A percentile compares a stretch with the other conserved stretches of the same genome.
These are phyloP conservation scores for Struthidea cinerea DNA, from an alignment of 2,113 vertebrate species.

Conservation along the genomic window DNA sequence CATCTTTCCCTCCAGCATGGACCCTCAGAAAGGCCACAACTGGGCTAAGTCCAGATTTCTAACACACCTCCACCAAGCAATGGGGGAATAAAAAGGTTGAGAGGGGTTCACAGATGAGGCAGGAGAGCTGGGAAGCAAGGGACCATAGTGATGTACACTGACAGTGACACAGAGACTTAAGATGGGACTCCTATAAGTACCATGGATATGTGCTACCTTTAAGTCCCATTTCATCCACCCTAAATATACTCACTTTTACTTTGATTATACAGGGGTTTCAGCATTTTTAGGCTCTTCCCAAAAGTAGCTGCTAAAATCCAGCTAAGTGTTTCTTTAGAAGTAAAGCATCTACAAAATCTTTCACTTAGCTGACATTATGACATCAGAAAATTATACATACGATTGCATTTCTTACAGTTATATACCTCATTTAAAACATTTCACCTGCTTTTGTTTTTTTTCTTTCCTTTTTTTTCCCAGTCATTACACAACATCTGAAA, in stretches of 20 bases:
- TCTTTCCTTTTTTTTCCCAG: background rate
- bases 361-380: background rate
- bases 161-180: background rate
- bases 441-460: background rate
- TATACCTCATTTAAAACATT: background rate
- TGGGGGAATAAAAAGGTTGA: background rate
- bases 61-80: background rate
- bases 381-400: background rate
- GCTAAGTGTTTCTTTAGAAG: background rate
- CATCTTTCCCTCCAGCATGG: background rate
- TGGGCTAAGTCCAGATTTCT: background rate
- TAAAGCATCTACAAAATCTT: background rate
- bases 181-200: background rate
- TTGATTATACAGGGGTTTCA: background rate
- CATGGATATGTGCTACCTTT: background rate
- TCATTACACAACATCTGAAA: slow-evolving; percentile 54
- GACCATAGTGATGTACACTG: background rate
- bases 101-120: background rate
- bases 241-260: background rate
- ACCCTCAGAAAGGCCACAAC: background rate
- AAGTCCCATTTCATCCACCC: background rate
- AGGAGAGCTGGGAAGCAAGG: background rate
- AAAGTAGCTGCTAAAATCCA: background rate
- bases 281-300: background rate
- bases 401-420: background rate